Percentiles rank a stretch among this genome's conserved stretches.
These are phyloP conservation scores for Lysandra coridon DNA, from an alignment of 2,888 invertebrate species.

Conservation along the genomic window DNA sequence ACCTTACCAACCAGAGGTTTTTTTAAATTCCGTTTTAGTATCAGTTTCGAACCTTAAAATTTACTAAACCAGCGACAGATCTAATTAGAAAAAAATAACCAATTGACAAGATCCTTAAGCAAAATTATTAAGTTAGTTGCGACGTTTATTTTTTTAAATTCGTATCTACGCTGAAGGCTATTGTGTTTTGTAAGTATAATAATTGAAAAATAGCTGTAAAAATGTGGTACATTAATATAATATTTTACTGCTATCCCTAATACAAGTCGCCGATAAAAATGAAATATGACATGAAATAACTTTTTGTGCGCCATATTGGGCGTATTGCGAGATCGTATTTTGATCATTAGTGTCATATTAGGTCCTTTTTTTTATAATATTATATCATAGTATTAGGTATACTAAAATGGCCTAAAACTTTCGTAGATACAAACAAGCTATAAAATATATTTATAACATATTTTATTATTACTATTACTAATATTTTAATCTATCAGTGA, in stretches of 20 bases:
- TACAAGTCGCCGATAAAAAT: background rate
- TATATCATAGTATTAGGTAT: background rate
- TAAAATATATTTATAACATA: background rate
- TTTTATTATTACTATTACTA: too few species aligned
- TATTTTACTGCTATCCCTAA: slow-evolving; percentile 25
- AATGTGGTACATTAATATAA: background rate
- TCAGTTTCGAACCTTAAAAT: too few species aligned
- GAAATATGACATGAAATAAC: slow-evolving; percentile 18
- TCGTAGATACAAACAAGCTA: background rate
- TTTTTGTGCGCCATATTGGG: slow-evolving; percentile 13
- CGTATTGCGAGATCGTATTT: background rate
- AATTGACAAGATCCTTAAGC: too few species aligned
- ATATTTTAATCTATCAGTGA: too few species aligned
- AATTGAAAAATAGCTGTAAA: background rate
- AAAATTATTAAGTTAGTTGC: too few species aligned
- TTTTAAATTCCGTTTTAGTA: too few species aligned
- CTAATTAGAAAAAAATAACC: too few species aligned
- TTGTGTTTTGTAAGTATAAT: background rate
- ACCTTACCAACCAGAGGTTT: too few species aligned
- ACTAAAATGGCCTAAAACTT: background rate
- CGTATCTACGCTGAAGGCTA: too few species aligned
- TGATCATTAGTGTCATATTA: background rate
- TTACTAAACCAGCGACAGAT: too few species aligned
- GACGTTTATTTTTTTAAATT: too few species aligned
- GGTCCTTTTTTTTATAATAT: too few species aligned